Evolutionary conservation across 2,888 invertebrate genomes (phyloP).

Genomic region (Adineta ricciae): DNA sequence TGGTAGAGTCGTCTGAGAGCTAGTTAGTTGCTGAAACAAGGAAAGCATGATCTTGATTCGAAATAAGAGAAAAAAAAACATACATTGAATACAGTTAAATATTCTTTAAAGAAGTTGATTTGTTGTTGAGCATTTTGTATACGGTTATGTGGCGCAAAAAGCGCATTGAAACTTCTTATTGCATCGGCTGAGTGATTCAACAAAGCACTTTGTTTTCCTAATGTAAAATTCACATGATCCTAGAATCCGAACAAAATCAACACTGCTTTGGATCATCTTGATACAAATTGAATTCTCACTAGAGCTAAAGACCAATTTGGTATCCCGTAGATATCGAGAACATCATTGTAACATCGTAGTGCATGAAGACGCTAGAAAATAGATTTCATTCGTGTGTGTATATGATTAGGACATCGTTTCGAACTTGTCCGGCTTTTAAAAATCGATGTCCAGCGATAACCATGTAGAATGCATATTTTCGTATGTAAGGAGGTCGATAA

Average conservation of each 20-base stretch:
- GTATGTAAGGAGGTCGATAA: slow-evolving; percentile 61
- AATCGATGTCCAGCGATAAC: slow-evolving; percentile 89
- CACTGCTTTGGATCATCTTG: slow-evolving; percentile 56
- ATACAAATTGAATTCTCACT: slow-evolving; percentile 87
- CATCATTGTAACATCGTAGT: slow-evolving; percentile 78
- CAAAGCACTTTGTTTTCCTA: neutral
- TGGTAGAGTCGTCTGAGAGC: slow-evolving; percentile 51
- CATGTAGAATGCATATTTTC: slow-evolving; percentile 90
- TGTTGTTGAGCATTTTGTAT: slow-evolving; percentile 48
- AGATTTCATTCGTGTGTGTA: neutral
- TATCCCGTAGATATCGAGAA: slow-evolving; percentile 69
- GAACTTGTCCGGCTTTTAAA: slow-evolving; percentile 72
- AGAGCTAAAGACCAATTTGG: slow-evolving; percentile 76
- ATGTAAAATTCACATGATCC: slow-evolving; percentile 11
- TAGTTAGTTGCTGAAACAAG: neutral
- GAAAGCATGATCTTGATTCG: neutral
- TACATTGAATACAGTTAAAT: slow-evolving; percentile 72
- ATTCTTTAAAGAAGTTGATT: slow-evolving; percentile 68
- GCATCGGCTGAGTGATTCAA: neutral
- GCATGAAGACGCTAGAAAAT: slow-evolving; percentile 64
- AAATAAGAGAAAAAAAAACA: slow-evolving; percentile 36
- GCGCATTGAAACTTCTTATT: neutral
- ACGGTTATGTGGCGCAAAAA: slow-evolving; percentile 34
- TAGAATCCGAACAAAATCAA: neutral
- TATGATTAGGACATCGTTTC: slow-evolving; percentile 18